Evolutionary conservation across 2,113 vertebrate genomes (phyloP), one percentile per base, ranked within the genome.

Genomic region (Tauraco erythrolophus): DNA sequence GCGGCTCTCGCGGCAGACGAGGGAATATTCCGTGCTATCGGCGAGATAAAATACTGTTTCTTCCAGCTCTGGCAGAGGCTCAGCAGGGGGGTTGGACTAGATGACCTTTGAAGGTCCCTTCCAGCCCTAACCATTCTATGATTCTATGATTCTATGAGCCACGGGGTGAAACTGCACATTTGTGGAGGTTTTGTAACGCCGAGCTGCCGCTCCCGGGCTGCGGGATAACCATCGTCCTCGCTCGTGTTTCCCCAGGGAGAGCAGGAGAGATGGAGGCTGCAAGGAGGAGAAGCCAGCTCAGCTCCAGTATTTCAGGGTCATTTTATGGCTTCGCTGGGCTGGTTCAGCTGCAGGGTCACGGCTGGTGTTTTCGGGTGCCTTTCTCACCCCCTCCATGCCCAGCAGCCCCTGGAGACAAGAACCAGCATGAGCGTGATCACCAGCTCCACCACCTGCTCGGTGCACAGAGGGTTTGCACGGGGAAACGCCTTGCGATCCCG

Each of bases 21-120:
- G 72, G 68, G 87, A 95, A 85, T 90, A 87, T 61, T 60, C 81
- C 78, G 85, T 65, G 45, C 88, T 80, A 80, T 89, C 70, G 2
- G 41, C 0, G 30, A 96, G 77, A 92, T 94, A 74, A 97, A 88
- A 54, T 19, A 25, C n/a, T 85, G 91, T 83, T 87, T 74, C 86
- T 84, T 54, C 31, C 66, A 76, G 93, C 75, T 41, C 81, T 84
- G 84, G 80, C 81, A 84, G 43, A 91, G 48, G 61, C 68, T 86
- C 39, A 53, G 81, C 48, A 83, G n/a, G n/a, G n/a, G n/a, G n/a
- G n/a, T n/a, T n/a, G n/a, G n/a, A n/a, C n/a, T n/a, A n/a, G n/a
- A n/a, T n/a, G n/a, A n/a, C n/a, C n/a, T n/a, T n/a, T n/a, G n/a
- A n/a, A n/a, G n/a, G n/a, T n/a, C n/a, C n/a, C n/a, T n/a, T n/a